Percentiles rank a stretch among this genome's conserved stretches.
Conservation (phyloP, 2,888 invertebrate genomes). For the Plebejus argus region DNA sequence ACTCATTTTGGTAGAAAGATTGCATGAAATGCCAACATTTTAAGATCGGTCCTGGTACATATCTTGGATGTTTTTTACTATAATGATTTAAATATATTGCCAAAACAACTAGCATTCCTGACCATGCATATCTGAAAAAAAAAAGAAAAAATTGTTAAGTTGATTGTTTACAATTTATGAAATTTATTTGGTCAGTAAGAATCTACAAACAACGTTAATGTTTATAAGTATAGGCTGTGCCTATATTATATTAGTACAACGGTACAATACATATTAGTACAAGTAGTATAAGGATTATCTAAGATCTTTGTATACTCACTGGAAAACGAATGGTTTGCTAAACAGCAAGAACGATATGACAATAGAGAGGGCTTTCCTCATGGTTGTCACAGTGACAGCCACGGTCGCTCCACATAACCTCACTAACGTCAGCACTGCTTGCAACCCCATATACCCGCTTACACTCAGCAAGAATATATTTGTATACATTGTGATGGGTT, state of each 20-base stretch:
- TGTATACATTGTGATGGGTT: conserved; percentile 88
- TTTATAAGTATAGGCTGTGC: no score
- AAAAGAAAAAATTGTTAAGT: neutral
- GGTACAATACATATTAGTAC: no score
- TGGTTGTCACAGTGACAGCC: conserved; percentile 96
- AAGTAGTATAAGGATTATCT: no score
- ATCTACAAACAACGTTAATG: no score
- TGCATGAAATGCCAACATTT: conserved; percentile 55
- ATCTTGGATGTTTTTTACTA: conserved; percentile 85
- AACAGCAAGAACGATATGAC: conserved; percentile 96
- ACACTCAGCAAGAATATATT: conserved; percentile 93
- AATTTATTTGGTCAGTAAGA: no score
- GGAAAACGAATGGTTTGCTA: conserved; percentile 94
- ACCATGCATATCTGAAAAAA: conserved; percentile 90
- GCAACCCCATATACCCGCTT: conserved; percentile 95
- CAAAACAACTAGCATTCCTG: conserved; percentile 91
- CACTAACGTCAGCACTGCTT: conserved; percentile 94
- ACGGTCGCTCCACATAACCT: conserved; percentile 94
- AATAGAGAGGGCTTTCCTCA: conserved; percentile 95
- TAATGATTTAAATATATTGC: conserved; percentile 97
- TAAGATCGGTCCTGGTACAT: conserved; percentile 53
- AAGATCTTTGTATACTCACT: conserved; percentile 82
- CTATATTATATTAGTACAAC: no score
- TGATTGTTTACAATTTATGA: no score
- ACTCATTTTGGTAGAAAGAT: conserved; percentile 62